Evolutionary conservation across 2,113 vertebrate genomes (phyloP).

Genomic region (Macaca mulatta): DNA sequence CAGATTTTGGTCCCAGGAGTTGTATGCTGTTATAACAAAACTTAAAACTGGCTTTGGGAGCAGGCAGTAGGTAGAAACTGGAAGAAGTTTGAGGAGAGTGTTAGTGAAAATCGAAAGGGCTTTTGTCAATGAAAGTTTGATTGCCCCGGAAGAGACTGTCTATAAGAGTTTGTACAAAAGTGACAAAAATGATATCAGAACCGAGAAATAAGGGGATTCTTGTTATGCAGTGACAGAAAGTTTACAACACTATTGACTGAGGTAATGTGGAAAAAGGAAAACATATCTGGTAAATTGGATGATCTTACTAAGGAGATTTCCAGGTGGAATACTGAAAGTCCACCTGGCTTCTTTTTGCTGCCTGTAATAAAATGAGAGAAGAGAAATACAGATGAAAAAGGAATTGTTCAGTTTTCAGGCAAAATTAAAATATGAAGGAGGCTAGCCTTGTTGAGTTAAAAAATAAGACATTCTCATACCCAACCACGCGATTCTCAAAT

Average conservation of each 20-base stretch:
- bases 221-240: neutral
- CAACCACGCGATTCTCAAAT: neutral
- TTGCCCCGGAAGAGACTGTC: neutral
- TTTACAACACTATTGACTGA: neutral
- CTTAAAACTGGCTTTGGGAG: neutral
- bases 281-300: neutral
- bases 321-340: neutral
- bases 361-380: neutral
- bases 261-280: neutral
- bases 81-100: neutral
- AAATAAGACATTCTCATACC: neutral
- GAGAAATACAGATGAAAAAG: neutral
- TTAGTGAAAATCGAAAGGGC: neutral
- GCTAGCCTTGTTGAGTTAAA: neutral
- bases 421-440: neutral
- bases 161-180: constrained; percentile 25
- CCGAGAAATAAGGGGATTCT: neutral
- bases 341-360: neutral
- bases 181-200: neutral
- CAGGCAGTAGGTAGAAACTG: neutral
- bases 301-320: neutral
- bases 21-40: neutral
- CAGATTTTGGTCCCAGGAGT: neutral
- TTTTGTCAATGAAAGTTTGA: neutral
- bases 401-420: neutral